Evolutionary conservation across 2,888 invertebrate genomes (phyloP), one percentile per base, ranked within the genome.

Genomic region (Eilema depressum): DNA sequence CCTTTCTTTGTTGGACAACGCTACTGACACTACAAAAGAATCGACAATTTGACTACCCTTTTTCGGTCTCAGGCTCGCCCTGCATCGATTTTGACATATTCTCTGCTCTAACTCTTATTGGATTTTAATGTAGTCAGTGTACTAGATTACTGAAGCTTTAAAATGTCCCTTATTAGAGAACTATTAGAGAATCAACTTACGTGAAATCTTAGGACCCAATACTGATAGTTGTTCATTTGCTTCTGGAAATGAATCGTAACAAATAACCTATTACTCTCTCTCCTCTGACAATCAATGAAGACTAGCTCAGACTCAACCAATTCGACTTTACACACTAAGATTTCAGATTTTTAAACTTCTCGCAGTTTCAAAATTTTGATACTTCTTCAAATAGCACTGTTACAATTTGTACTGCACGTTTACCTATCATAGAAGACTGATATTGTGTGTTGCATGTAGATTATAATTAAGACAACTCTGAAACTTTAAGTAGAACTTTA

Each of bases 381-480:
- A 30, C 3, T 61, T 33, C n/a, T n/a, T 61, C 2, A 33, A 60
- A 28, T 26, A 60, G 28, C 60, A 60, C 60, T 26, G 23, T 4
- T 10, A 59, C 26, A 26, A 59, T 59, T 20, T 59, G 1, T n/a
- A 4, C 12, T 30, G 61, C 61, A 61, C 30, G n/a, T 30, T 61
- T 3, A 33, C 30, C n/a, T 61, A 20, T 61, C 14, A 59, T 59
- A 61, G 20, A 61, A n/a, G 8, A 30, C 28, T 20, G 28, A 30
- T 20, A 2, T 33, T 30, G 20, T 20, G 61, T 61, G 61, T 61
- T 61, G 61, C 61, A 61, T 61, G 61, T 61, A 61, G 33, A 61
- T 61, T 61, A 30, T n/a, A 61, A 20, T 7, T n/a, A 14, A 60
- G 57, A 60, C 17, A 60, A 33, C 30, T 26, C 30, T 61, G 14